A percentile compares a stretch with the other conserved stretches of the same genome.
phyloP scores from a whole-genome alignment of 1,140 invertebrate genomes.

The Scylla paramamosain region DNA sequence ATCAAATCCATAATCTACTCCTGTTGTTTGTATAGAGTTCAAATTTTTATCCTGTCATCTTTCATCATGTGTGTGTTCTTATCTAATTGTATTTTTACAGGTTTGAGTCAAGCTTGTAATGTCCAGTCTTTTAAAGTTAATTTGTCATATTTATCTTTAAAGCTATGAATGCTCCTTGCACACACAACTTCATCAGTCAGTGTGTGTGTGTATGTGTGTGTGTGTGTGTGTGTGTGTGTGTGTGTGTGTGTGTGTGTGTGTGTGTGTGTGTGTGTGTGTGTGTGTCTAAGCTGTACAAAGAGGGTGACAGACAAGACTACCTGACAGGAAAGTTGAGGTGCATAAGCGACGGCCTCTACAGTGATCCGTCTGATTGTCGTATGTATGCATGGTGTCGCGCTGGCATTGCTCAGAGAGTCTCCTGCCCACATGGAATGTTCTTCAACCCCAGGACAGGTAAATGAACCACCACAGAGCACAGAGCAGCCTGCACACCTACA shows the following conservation, averaged over 20 bases:
- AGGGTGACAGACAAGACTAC: neutral
- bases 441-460: slow-evolving; percentile 79
- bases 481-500: neutral
- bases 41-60: neutral
- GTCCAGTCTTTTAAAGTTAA: too few species aligned
- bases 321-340: slow-evolving; percentile 48
- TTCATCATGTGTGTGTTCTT: neutral
- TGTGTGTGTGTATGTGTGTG: slow-evolving; percentile 54
- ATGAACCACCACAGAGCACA: slow-evolving; percentile 30
- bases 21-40: neutral
- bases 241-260: slow-evolving; percentile 23
- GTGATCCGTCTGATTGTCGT: slow-evolving; percentile 76
- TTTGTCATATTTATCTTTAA: too few species aligned
- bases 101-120: too few species aligned
- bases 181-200: neutral
- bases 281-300: slow-evolving; percentile 33
- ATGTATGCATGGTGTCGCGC: slow-evolving; percentile 77
- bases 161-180: neutral
- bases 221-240: slow-evolving; percentile 55
- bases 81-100: too few species aligned
- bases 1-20: neutral
- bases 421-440: slow-evolving; percentile 79
- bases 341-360: slow-evolving; percentile 76
- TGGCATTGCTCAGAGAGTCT: slow-evolving; percentile 76
- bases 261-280: slow-evolving; percentile 61